Percentiles rank a stretch among this genome's conserved stretches.
Conservation (phyloP, 2,113 vertebrate genomes). For the Beaufortia kweichowensis region DNA sequence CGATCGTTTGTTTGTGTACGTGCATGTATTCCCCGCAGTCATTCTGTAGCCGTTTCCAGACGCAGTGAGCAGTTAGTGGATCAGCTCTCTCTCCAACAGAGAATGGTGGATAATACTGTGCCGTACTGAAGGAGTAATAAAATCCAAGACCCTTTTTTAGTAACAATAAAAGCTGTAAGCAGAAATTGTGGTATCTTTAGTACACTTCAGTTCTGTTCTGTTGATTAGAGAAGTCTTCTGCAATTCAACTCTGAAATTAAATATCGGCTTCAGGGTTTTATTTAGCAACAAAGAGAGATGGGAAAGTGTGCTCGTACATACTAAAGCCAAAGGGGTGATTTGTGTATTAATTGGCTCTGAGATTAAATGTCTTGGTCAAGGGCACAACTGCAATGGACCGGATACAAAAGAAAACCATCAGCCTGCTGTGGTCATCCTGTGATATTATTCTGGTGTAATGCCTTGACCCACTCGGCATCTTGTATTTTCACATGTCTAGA, state of each 20-base stretch:
- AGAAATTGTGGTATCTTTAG: slow-evolving; percentile 15
- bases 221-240: slow-evolving; percentile 32
- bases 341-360: slow-evolving; percentile 14
- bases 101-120: slow-evolving; percentile 13
- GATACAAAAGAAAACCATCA: too few species aligned
- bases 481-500: too few species aligned
- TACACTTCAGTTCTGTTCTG: slow-evolving; percentile 28
- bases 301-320: background rate
- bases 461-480: too few species aligned
- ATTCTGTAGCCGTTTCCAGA: slow-evolving; percentile 22
- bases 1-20: slow-evolving; percentile 11
- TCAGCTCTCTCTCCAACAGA: slow-evolving; percentile 27
- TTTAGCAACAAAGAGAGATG: slow-evolving; percentile 5
- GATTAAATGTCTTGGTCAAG: background rate
- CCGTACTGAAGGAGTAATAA: slow-evolving; percentile 27
- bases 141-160: slow-evolving; percentile 17
- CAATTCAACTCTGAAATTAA: slow-evolving; percentile 8
- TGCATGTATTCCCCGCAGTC: slow-evolving; percentile 4
- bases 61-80: slow-evolving; percentile 24
- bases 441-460: too few species aligned
- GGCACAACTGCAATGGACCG: background rate
- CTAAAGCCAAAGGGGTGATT: background rate
- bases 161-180: slow-evolving; percentile 24
- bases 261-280: slow-evolving; percentile 1
- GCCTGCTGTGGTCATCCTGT: too few species aligned